Percentiles rank a stretch among this genome's conserved stretches.
These are phyloP conservation scores for Entomobrya multifasciata DNA, from an alignment of 2,888 invertebrate genomes.

Conservation along the genomic window DNA sequence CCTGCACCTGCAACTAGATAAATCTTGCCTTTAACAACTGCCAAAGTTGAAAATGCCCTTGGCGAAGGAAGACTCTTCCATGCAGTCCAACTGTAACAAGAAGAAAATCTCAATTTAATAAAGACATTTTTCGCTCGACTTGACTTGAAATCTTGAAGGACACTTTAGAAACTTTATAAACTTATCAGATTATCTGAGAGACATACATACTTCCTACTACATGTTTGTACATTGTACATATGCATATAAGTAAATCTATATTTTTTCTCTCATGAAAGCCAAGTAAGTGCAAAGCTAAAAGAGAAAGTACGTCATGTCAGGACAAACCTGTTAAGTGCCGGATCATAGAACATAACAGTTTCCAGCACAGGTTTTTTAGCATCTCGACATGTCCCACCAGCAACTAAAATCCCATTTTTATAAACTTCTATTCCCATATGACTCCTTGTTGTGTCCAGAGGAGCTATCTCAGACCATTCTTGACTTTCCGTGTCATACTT, in stretches of 20 bases:
- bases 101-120: background rate
- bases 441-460: constrained; percentile 85
- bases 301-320: too few relatives aligned
- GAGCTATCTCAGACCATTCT: constrained; percentile 84
- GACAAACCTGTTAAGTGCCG: constrained; percentile 45
- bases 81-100: constrained; percentile 60
- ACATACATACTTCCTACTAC: background rate
- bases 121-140: too few relatives aligned
- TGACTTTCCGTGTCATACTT: constrained; percentile 84
- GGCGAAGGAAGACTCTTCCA: constrained; percentile 79
- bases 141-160: too few relatives aligned
- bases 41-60: constrained; percentile 81
- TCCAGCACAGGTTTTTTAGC: constrained; percentile 83
- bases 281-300: too few relatives aligned
- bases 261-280: too few relatives aligned
- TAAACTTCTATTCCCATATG: constrained; percentile 85
- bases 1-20: constrained; percentile 87
- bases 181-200: background rate
- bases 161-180: too few relatives aligned
- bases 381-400: constrained; percentile 85
- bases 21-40: constrained; percentile 82
- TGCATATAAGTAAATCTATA: too few relatives aligned
- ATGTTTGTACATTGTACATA: background rate
- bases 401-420: constrained; percentile 87
- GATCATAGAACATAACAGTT: constrained; percentile 60